Percentiles rank a stretch among this genome's conserved stretches.
phyloP scores from a whole-genome alignment of 2,888 invertebrate species.

The Oligia fasciuncula region DNA sequence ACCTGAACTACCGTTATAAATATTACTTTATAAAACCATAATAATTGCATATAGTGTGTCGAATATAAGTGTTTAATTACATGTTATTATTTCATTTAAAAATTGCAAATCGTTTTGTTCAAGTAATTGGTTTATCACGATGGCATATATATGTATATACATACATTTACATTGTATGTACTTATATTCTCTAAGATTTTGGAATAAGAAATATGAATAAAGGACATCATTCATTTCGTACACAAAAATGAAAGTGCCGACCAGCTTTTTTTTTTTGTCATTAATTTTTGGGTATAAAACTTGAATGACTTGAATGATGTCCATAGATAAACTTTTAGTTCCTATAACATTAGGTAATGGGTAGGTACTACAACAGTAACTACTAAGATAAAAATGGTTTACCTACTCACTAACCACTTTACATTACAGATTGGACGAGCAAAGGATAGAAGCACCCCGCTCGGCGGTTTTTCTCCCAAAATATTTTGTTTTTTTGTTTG shows the following conservation, averaged over 20 bases:
- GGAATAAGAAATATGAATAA: not conserved
- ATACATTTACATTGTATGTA: not conserved
- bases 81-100: not conserved
- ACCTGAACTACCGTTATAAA: slow-evolving; percentile 67
- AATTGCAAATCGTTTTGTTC: slow-evolving; percentile 15
- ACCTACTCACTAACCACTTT: no score
- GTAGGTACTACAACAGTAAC: not conserved
- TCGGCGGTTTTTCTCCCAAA: no score
- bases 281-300: no score
- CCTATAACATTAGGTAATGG: no score
- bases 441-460: no score
- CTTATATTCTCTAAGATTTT: not conserved
- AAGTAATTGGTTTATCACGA: not conserved
- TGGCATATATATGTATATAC: not conserved
- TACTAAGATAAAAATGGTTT: no score
- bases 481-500: no score
- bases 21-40: slow-evolving; percentile 44
- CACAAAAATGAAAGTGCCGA: no score
- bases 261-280: no score
- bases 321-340: not conserved
- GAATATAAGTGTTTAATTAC: slow-evolving; percentile 9
- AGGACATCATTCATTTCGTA: no score
- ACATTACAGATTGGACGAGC: no score
- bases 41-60: slow-evolving; percentile 20
- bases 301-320: no score